These are phyloP conservation scores for Diarsia mendica DNA, from an alignment of 2,888 invertebrate genomes.

Conservation along the genomic window DNA sequence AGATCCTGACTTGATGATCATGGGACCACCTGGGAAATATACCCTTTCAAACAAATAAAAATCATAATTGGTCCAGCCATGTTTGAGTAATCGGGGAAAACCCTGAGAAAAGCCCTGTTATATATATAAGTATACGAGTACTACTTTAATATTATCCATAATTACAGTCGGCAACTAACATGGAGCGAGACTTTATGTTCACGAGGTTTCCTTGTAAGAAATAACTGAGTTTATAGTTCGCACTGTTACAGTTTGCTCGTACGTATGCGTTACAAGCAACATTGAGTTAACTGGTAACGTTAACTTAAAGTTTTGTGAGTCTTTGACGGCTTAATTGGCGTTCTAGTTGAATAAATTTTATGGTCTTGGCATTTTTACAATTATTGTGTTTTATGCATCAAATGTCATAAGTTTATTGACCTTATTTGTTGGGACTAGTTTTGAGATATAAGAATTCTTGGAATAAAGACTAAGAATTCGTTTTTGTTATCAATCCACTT, in stretches of 20 bases:
- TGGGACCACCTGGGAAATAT: too few relatives aligned
- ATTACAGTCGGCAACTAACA: conserved; percentile 23
- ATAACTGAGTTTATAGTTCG: conserved; percentile 47
- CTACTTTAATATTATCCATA: conserved; percentile 36
- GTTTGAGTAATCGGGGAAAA: too few relatives aligned
- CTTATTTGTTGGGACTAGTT: too few relatives aligned
- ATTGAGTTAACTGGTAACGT: conserved; percentile 24
- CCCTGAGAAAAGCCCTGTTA: too few relatives aligned
- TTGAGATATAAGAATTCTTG: neutral
- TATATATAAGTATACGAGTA: too few relatives aligned
- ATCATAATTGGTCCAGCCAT: too few relatives aligned
- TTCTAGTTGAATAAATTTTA: neutral
- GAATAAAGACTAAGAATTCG: neutral
- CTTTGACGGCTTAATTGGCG: conserved; percentile 20
- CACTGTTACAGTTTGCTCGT: conserved; percentile 18
- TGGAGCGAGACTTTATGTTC: conserved; percentile 28
- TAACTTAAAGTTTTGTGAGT: conserved; percentile 28
- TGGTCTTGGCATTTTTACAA: neutral
- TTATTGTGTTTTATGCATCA: neutral
- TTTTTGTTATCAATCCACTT: conserved; percentile 18
- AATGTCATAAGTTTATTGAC: neutral
- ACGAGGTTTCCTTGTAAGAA: conserved; percentile 34
- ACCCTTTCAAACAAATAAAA: too few relatives aligned
- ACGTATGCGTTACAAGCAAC: conserved; percentile 26
- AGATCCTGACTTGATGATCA: too few relatives aligned